Base-by-base conservation (phyloP, 1,140 invertebrate species). In the Tetramorium alpestre region DNA sequence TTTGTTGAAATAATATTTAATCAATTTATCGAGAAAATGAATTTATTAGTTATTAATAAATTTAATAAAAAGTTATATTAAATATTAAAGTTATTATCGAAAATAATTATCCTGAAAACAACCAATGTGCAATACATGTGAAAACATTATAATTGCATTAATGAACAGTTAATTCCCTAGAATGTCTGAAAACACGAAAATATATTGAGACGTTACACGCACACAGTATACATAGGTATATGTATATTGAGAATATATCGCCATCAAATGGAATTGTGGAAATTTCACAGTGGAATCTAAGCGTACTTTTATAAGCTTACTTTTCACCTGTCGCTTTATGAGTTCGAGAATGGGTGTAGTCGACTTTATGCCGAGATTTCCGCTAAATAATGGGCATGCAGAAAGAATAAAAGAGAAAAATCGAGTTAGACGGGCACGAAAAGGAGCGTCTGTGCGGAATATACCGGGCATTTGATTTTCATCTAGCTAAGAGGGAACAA, bases 351-450 rank as follows among this genome's bases (percentile, higher is more conserved):
- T 38, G 8, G 22, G 22, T 44, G 38, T 41, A 69, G 13, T 28
- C 22, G 69, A 73, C 69, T 75, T 84, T 84, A 75, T 28, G 41
- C 41, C 69, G 38, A 84, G 69, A 84, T 84, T 73, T 84, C 44
- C 41, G 80, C 41, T 60, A 84, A 84, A 75, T 62, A 73, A 82
- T 47, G 54, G 41, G 18, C 54, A 65, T 73, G 33, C n/a, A 60
- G 60, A 84, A 84, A 84, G 69, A 75, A 75, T 84, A 75, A 62
- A 72, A 60, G 13, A 54, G 54, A 18, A 60, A 44, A 47, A 18
- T 73, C 47, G 16, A 82, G 54, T 73, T 73, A 60, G 54, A 25
- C 77, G 13, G 18, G 25, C 38, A 38, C 16, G 41, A n/a, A 44
- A 60, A 38, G 51, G 41, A 82, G 54, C 51, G 49, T 70, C 47